Base-by-base conservation (phyloP, 2,797 vertebrate genomes). In the Rhinella marina region DNA sequence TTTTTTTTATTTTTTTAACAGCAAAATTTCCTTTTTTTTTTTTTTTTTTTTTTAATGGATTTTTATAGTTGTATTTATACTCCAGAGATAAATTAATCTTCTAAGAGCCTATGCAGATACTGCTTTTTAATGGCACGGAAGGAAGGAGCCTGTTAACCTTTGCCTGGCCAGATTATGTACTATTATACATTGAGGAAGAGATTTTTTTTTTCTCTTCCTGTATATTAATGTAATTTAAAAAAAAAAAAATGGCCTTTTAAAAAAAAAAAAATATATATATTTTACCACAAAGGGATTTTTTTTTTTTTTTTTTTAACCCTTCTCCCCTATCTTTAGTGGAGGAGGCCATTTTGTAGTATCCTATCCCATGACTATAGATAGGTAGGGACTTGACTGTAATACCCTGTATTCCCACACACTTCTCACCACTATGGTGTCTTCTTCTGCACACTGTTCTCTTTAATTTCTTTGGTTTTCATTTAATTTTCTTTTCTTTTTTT, bases 401-500 rank as follows among this genome's bases (percentile, higher is more conserved):
- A 4, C 16, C 29, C 41, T 72, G 25, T 3, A 27, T 25, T 21
- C 27, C 16, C 19, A 14, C 50, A 7, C 7, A 4, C n/a, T 78
- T 23, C 10, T 2, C 5, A 54, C 48, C 61, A 66, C n/a, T 50
- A 84, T 84, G 56, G 52, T n/a, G 32, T 76, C 27, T 29, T 75
- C 54, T 59, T 32, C 3, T 14, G 70, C 3, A 12, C 13, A 14
- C 14, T 2, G 29, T 19, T 10, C 23, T 64, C n/a, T 70, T 7
- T 9, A 41, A 9, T 70, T 77, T 11, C 10, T 14, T 50, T 81
- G 0, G 48, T 27, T 68, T 21, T 23, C 4, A 73, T 9, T 50
- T 77, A 48, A 62, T 75, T 85, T 52, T 7, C 9, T 21, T 16
- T 41, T 72, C 9, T 52, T 78, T 32, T 79, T 82, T 92, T 79